phyloP scores from a whole-genome alignment of 2,888 invertebrate species.

The Cephus sareptanus region DNA sequence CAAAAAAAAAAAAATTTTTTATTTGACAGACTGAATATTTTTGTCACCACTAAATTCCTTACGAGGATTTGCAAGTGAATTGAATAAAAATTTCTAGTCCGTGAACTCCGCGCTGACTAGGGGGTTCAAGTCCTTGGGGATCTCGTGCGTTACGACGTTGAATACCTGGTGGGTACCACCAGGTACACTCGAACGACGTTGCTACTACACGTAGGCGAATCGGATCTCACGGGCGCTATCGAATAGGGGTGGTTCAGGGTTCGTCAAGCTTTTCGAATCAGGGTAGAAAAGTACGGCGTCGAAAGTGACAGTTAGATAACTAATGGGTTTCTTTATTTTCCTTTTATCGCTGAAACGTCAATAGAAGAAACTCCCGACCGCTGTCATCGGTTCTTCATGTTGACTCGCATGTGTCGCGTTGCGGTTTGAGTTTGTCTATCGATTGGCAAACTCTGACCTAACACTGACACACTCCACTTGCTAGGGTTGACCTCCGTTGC shows the following conservation, averaged over 20 bases:
- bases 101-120: neutral
- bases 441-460: conserved; percentile 60
- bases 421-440: conserved; percentile 46
- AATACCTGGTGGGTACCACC: neutral
- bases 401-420: neutral
- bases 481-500: conserved; percentile 49
- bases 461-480: conserved; percentile 63
- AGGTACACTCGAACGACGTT: neutral
- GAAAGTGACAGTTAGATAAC: neutral
- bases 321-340: neutral
- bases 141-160: neutral
- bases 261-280: neutral
- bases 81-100: neutral
- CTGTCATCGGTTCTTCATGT: neutral
- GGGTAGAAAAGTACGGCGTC: neutral
- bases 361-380: neutral
- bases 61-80: neutral
- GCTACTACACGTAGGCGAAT: neutral
- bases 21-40: neutral
- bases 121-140: neutral
- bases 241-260: neutral
- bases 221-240: neutral
- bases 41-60: neutral
- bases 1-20: too few species aligned
- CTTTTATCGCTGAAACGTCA: neutral